A percentile compares a stretch with the other conserved stretches of the same genome.
phyloP scores from a whole-genome alignment of 2,888 invertebrate species.

The Spodoptera picta region DNA sequence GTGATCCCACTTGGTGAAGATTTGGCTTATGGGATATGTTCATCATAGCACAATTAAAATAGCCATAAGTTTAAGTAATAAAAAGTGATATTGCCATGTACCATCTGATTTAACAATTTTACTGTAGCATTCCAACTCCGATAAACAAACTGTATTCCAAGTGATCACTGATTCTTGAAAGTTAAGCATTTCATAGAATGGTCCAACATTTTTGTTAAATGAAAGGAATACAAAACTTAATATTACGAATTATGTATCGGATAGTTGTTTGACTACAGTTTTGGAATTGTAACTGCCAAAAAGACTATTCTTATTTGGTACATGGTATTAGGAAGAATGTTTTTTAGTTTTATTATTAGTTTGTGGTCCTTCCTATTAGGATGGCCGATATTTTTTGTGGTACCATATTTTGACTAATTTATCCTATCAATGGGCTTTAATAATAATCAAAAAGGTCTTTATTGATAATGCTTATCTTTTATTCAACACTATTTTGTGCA shows the following conservation, averaged over 20 bases:
- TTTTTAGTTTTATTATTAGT: no score
- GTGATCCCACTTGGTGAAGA: constrained; percentile 17
- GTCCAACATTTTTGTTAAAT: constrained; percentile 6
- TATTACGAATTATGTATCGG: no score
- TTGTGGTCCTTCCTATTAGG: no score
- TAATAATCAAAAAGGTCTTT: constrained; percentile 22
- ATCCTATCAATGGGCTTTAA: constrained; percentile 44
- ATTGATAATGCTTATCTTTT: constrained; percentile 18
- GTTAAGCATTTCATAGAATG: constrained; percentile 12
- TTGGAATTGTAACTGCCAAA: neutral
- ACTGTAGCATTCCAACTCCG: constrained; percentile 36
- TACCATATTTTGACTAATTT: constrained; percentile 28
- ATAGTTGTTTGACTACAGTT: no score
- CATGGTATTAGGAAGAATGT: no score
- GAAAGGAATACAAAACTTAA: neutral
- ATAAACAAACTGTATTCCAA: neutral
- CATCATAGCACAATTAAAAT: constrained; percentile 29
- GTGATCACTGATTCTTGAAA: constrained; percentile 2
- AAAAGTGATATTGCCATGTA: constrained; percentile 29
- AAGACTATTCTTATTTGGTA: constrained; percentile 8
- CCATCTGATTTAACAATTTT: constrained; percentile 14
- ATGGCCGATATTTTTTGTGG: constrained; percentile 43
- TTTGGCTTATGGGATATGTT: constrained; percentile 10
- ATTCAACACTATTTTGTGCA: constrained; percentile 56
- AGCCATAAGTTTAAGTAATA: constrained; percentile 13